phyloP scores from a whole-genome alignment of 2,797 vertebrate species.

The Agapornis canus region DNA sequence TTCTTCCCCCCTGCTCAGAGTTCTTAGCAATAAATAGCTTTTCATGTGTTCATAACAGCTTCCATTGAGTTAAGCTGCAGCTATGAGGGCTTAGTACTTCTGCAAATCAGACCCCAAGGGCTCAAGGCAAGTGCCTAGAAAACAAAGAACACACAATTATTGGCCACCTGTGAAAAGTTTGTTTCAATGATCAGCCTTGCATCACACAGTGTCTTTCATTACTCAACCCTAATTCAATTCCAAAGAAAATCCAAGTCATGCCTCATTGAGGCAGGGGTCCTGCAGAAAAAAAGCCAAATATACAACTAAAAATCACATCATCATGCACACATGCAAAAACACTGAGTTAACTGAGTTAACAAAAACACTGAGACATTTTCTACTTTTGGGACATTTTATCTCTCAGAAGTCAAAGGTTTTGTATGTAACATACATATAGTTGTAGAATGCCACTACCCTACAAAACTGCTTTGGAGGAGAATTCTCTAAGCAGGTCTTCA shows the following conservation, averaged over 20 bases:
- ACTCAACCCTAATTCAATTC: constrained; percentile 13
- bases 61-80: constrained; percentile 25
- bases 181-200: constrained; percentile 38
- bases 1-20: neutral
- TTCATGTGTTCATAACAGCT: constrained; percentile 22
- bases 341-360: neutral
- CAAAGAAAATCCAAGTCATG: neutral
- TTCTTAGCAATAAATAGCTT: constrained; percentile 19
- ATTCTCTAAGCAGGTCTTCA: neutral
- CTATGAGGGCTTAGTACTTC: constrained; percentile 17
- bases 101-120: constrained; percentile 49
- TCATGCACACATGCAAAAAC: neutral
- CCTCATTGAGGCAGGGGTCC: neutral
- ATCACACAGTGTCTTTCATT: neutral
- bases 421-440: neutral
- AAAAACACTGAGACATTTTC: neutral
- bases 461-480: neutral
- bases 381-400: neutral
- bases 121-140: constrained; percentile 24
- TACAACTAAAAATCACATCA: neutral
- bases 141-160: constrained; percentile 45
- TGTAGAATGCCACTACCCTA: neutral
- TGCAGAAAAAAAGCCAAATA: constrained; percentile 22
- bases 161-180: constrained; percentile 39
- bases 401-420: neutral